Evolutionary conservation across 1,140 invertebrate species (phyloP), one percentile per base, ranked within the genome.

Genomic region (Zaprionus davidi): DNA sequence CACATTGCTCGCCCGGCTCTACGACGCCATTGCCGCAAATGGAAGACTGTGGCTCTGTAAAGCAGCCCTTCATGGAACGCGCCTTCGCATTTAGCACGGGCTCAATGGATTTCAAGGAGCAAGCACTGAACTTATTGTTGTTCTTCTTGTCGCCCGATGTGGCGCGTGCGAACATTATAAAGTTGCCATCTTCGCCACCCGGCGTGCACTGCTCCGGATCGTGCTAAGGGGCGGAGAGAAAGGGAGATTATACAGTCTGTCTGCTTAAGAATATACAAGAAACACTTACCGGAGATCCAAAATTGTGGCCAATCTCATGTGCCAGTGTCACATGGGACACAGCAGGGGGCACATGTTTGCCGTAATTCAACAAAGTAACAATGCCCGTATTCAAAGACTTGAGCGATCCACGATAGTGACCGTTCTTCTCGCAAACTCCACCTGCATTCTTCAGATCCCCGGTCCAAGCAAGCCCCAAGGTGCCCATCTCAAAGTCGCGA

Each of bases 281-380:
- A 58, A n/a, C 13, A 44, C 78, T 95, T 94, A 98, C 97, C 83
- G 98, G 98, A 22, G 98, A 99, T 69, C 99, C 99, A 93, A 99
- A 99, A 94, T 99, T 99, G 93, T 99, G 99, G 41, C 99, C 99
- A 88, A 99, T 99, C 95, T 99, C 99, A 93, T 99, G 99, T 17
- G 99, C 99, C 70, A 99, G 95, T 11, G 99, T 99, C 56, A 99
- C 97, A 93, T 99, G 98, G 11, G 98, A 99, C n/a, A 99, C 99
- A 28, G 98, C 97, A 20, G 97, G 98, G 78, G 97, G 98, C n/a
- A 99, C 99, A 93, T 99, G 97, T 94, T 99, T 99, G 36, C 98
- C 98, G 94, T 99, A 99, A 94, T 99, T 99, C 36, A 99, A 94
- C 59, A 99, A 94, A 26, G 99, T 99, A 34, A 99, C 98, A 82